Evolutionary conservation across 2,888 invertebrate genomes (phyloP).

Genomic region (Lepeophtheirus nordmannii): DNA sequence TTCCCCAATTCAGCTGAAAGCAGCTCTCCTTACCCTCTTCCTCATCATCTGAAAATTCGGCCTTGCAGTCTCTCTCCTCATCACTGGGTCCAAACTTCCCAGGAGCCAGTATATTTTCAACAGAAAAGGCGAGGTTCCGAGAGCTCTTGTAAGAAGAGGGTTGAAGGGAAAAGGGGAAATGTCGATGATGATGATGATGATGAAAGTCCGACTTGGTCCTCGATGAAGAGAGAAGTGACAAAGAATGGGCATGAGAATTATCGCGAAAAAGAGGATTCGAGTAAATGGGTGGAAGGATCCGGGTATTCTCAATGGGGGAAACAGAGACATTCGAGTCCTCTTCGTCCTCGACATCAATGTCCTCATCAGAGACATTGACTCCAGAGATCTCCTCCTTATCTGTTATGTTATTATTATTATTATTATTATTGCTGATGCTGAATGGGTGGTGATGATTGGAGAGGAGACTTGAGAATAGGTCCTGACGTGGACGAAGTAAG

Average conservation of each 20-base stretch:
- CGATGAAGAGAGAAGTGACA: too few relatives aligned
- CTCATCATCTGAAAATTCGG: background rate
- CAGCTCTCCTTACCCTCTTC: background rate
- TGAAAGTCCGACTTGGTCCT: too few relatives aligned
- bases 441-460: background rate
- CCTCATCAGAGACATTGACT: background rate
- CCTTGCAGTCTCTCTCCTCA: background rate
- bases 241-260: too few relatives aligned
- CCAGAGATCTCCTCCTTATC: background rate
- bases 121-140: constrained; percentile 13
- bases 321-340: background rate
- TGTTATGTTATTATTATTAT: too few relatives aligned
- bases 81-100: constrained; percentile 11
- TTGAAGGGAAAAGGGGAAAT: background rate
- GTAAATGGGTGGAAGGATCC: background rate
- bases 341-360: background rate
- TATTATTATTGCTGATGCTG: too few relatives aligned
- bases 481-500: background rate
- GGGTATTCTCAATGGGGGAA: background rate
- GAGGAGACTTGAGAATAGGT: background rate
- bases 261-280: too few relatives aligned
- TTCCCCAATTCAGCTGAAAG: too few relatives aligned
- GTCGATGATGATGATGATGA: background rate
- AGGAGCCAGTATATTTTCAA: constrained; percentile 22
- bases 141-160: background rate